Evolutionary conservation across 2,113 vertebrate genomes (phyloP).

Genomic region (Cebidichthys violaceus): DNA sequence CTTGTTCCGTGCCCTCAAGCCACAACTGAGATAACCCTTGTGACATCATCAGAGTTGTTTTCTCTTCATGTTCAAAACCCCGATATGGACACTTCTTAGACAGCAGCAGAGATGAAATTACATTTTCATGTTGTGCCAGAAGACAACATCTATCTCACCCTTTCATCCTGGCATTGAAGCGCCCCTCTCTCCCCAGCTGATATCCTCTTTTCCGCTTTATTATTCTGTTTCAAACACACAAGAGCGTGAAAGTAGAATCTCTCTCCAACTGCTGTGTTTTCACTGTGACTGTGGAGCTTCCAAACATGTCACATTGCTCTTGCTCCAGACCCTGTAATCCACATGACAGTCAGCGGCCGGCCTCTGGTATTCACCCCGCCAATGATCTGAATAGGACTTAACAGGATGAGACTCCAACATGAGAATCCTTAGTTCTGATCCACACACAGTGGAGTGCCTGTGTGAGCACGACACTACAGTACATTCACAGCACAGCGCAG

Average conservation of each 20-base stretch:
- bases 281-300: not conserved
- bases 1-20: too few species aligned
- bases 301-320: not conserved
- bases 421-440: slow-evolving; percentile 7
- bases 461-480: slow-evolving; percentile 36
- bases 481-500: slow-evolving; percentile 32
- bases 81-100: too few species aligned
- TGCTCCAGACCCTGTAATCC: not conserved
- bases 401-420: slow-evolving; percentile 10
- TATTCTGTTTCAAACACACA: not conserved
- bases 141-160: not conserved
- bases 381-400: slow-evolving; percentile 16
- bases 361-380: slow-evolving; percentile 2
- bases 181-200: not conserved
- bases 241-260: not conserved
- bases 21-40: not conserved
- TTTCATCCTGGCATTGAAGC: not conserved
- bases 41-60: not conserved
- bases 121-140: not conserved
- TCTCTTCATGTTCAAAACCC: not conserved
- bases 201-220: not conserved
- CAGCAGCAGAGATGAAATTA: not conserved
- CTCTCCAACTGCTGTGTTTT: not conserved
- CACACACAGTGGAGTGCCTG: slow-evolving; percentile 38
- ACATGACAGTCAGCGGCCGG: not conserved